phyloP scores from a whole-genome alignment of 2,888 invertebrate species.

The Pherbina coryleti region DNA sequence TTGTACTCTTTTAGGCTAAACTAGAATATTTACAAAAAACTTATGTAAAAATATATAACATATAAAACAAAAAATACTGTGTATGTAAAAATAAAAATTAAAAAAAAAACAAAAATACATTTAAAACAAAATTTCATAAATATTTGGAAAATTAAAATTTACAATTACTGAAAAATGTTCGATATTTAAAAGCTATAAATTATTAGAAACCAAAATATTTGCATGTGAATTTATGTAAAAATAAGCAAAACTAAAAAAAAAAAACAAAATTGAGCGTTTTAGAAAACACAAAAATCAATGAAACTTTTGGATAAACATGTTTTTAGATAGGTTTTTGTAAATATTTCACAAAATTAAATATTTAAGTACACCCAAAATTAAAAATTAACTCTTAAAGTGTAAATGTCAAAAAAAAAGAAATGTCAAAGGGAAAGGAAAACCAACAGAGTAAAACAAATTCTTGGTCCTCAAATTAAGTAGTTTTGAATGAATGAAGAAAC shows the following conservation, averaged over 20 bases:
- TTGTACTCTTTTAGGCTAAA: slow-evolving; percentile 49
- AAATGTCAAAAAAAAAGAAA: slow-evolving; percentile 45
- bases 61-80: neutral
- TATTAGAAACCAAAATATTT: slow-evolving; percentile 32
- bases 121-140: slow-evolving; percentile 27
- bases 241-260: slow-evolving; percentile 35
- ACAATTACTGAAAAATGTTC: slow-evolving; percentile 43
- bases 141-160: slow-evolving; percentile 35
- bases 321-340: slow-evolving; percentile 69
- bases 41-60: slow-evolving; percentile 51
- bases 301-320: slow-evolving; percentile 46
- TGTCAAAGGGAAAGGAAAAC: slow-evolving; percentile 42
- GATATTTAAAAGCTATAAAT: neutral
- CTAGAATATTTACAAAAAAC: slow-evolving; percentile 57
- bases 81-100: neutral
- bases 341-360: slow-evolving; percentile 59
- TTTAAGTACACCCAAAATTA: slow-evolving; percentile 47
- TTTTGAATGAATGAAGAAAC: slow-evolving; percentile 46
- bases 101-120: neutral
- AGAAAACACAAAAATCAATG: slow-evolving; percentile 39
- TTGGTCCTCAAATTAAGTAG: slow-evolving; percentile 37
- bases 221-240: slow-evolving; percentile 39
- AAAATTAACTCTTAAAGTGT: slow-evolving; percentile 44
- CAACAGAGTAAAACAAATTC: slow-evolving; percentile 33
- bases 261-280: slow-evolving; percentile 26